These are phyloP conservation scores for Zenarchopterus dispar DNA, from an alignment of 2,797 vertebrate species.

Conservation along the genomic window DNA sequence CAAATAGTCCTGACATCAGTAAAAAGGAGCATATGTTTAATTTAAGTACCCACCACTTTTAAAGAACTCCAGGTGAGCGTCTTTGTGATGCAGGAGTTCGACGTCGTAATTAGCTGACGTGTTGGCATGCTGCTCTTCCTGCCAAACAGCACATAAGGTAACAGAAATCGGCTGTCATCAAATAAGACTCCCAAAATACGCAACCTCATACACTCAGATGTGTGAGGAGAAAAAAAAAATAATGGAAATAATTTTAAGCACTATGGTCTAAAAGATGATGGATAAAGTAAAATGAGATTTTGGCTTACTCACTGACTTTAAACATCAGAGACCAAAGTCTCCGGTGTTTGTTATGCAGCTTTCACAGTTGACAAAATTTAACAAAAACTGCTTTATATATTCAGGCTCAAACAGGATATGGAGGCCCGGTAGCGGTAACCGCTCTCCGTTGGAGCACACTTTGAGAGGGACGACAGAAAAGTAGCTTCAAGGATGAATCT, in stretches of 20 bases:
- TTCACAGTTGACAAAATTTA: too few species aligned
- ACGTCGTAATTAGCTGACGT: conserved; percentile 99
- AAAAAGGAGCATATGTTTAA: not conserved
- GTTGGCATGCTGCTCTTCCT: conserved; percentile 99
- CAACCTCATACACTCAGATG: conserved; percentile 7
- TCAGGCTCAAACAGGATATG: not conserved
- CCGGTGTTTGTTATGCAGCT: not conserved
- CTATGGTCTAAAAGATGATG: conserved; percentile 42
- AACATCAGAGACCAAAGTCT: conserved; percentile 13
- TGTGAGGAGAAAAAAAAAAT: conserved; percentile 22
- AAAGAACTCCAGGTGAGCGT: conserved; percentile 95
- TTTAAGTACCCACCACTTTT: conserved; percentile 88
- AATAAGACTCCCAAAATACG: not conserved
- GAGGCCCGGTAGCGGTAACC: not conserved
- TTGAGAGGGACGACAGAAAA: not conserved
- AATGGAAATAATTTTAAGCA: conserved; percentile 80
- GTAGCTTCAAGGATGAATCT: conserved; percentile 13
- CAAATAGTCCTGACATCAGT: not conserved
- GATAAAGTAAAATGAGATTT: conserved; percentile 47
- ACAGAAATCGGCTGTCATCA: conserved; percentile 45
- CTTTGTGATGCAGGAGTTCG: conserved; percentile 96
- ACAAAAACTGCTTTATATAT: not conserved
- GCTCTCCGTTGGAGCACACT: conserved; percentile 6
- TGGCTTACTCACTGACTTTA: conserved; percentile 12
- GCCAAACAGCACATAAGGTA: conserved; percentile 68